A percentile compares a stretch with the other conserved stretches of the same genome.
These are phyloP conservation scores for Drosophila bifasciata DNA, from an alignment of 1,140 invertebrate species.

Conservation along the genomic window DNA sequence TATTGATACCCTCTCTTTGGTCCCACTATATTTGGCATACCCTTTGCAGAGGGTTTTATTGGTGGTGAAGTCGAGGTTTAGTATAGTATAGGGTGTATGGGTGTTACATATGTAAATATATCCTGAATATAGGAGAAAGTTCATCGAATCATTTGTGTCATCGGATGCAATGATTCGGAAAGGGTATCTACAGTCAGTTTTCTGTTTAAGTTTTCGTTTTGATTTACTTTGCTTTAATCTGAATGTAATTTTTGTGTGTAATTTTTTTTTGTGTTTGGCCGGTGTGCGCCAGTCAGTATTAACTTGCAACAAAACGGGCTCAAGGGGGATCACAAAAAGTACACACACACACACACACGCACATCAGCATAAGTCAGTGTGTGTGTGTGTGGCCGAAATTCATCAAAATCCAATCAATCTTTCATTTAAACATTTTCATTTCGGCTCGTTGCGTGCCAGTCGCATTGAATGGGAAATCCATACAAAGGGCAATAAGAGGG, in stretches of 20 bases:
- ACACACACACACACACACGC: conserved; percentile 13
- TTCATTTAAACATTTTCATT: conserved; percentile 82
- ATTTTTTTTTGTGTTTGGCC: conserved; percentile 7
- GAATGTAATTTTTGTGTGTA: conserved; percentile 54
- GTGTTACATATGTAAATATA: too few relatives aligned
- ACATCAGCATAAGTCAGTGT: conserved; percentile 24
- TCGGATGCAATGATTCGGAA: too few relatives aligned
- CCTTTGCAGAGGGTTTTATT: too few relatives aligned
- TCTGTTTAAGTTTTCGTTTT: conserved; percentile 35
- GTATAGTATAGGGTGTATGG: too few relatives aligned
- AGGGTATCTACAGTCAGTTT: too few relatives aligned
- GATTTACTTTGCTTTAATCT: conserved; percentile 74
- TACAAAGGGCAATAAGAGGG: conserved; percentile 39
- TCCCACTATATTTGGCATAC: too few relatives aligned
- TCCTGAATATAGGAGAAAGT: too few relatives aligned
- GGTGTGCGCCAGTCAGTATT: conserved; percentile 21
- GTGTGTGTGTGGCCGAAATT: conserved; percentile 68
- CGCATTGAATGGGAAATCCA: conserved; percentile 67
- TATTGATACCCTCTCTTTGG: too few relatives aligned
- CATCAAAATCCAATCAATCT: conserved; percentile 81
- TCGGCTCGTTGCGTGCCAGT: conserved; percentile 67
- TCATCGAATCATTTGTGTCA: too few relatives aligned
- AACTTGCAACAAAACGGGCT: conserved; percentile 34
- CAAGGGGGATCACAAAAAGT: conserved; percentile 12
- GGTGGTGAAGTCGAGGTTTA: too few relatives aligned